Base-by-base conservation (phyloP, 2,888 invertebrate species). In the Eilema depressum region DNA sequence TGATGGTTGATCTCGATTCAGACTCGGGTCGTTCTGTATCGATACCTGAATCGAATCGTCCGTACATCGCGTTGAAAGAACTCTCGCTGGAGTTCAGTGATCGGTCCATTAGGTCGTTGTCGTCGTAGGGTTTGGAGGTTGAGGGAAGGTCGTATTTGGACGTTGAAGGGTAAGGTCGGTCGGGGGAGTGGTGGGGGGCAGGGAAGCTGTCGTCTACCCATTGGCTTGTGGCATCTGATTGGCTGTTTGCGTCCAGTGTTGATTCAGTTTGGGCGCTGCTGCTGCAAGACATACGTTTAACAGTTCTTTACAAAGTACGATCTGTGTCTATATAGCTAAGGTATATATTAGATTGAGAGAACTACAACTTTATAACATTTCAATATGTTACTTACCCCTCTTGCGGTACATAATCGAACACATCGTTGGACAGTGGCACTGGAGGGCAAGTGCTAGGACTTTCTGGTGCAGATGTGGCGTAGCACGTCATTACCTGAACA, bases 131-230 rank as follows among this genome's bases (percentile, higher is more conserved):
- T 66, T 93, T 94, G 25, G 93, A 92, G 0, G 93, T 91, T 71
- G 92, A 91, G 0, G 92, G 93, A 75, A 89, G 87, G 78, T 91
- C 89, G 86, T 91, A 93, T 61, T 89, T 90, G 71, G 89, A 88
- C 3, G 88, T 82, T 79, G 89, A 88, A 71, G 89, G 92, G 86
- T 86, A 89, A 33, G 88, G 84, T 12, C 87, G 83, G 76, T 87
- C 88, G 63, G 89, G 86, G 37, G 91, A 89, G 80, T 89, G 89
- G 81, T 89, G 89, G 37, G 91, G 88, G n/a, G 89, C 88, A 73
- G 93, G 94, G 89, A 95, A 95, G 83, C 95, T 94, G 88, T 95
- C 95, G 87, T 95, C 95, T 76, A 95, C 94, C 95, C 95, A 95
- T 74, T 95, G 95, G 86, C 94, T 94, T 78, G 95, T 95, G 28